Evolutionary conservation across 1,140 invertebrate genomes (phyloP).

Genomic region (Drosophila murphyi): DNA sequence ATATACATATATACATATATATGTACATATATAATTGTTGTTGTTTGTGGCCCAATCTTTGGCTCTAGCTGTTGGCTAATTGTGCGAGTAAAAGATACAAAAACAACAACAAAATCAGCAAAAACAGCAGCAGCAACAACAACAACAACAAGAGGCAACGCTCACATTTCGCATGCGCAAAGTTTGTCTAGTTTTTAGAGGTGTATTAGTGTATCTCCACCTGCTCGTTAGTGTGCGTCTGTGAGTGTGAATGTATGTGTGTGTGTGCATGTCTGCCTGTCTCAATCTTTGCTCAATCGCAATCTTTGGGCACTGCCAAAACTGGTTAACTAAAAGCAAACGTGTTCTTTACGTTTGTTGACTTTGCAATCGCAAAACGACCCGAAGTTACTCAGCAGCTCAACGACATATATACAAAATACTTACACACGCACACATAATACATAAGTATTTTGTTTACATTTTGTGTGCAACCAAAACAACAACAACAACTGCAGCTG

Average conservation of each 20-base stretch:
- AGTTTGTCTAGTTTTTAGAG: slow-evolving; percentile 47
- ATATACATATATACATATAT: neutral
- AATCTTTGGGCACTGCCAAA: slow-evolving; percentile 79
- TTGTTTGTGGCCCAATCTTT: slow-evolving; percentile 41
- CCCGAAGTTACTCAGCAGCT: slow-evolving; percentile 60
- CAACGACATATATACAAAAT: slow-evolving; percentile 28
- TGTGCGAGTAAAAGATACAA: slow-evolving; percentile 66
- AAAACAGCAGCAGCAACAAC: slow-evolving; percentile 14
- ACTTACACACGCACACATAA: slow-evolving; percentile 22
- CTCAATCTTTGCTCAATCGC: slow-evolving; percentile 81
- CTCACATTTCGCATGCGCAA: slow-evolving; percentile 57
- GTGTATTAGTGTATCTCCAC: slow-evolving; percentile 35
- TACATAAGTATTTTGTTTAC: slow-evolving; percentile 48
- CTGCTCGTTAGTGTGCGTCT: slow-evolving; percentile 4
- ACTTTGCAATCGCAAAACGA: slow-evolving; percentile 73
- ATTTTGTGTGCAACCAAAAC: slow-evolving; percentile 47
- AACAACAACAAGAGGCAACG: slow-evolving; percentile 19
- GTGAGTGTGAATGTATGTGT: slow-evolving; percentile 11
- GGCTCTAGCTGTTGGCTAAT: slow-evolving; percentile 64
- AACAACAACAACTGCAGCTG: slow-evolving; percentile 34
- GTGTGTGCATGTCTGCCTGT: slow-evolving; percentile 40
- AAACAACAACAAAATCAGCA: slow-evolving; percentile 22
- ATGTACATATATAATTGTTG: slow-evolving; percentile 13
- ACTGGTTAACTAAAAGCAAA: slow-evolving; percentile 81
- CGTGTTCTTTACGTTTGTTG: slow-evolving; percentile 77